Conservation (phyloP, 2,888 invertebrate species). For the Spodoptera littoralis region DNA sequence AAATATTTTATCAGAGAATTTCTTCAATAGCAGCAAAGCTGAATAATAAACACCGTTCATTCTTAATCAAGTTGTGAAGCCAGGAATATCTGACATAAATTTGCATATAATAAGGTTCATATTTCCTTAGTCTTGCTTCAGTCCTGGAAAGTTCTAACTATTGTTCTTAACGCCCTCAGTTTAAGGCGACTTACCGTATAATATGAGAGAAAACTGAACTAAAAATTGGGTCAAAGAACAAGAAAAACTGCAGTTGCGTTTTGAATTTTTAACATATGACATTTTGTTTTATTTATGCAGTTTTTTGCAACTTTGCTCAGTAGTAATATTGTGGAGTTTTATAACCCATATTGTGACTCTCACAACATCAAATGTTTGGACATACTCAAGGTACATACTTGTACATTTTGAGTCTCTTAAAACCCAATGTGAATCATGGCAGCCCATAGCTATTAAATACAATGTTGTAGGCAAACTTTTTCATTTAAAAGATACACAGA, state of each 20-base stretch:
- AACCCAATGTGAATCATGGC: too few relatives aligned
- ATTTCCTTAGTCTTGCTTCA: conserved; percentile 16
- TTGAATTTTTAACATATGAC: conserved; percentile 17
- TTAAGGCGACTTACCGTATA: conserved; percentile 30
- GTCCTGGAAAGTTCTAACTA: conserved; percentile 37
- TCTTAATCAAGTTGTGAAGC: conserved; percentile 3
- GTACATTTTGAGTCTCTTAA: too few relatives aligned
- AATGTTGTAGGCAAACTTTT: too few relatives aligned
- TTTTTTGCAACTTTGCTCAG: neutral
- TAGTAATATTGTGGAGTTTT: too few relatives aligned
- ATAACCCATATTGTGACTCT: too few relatives aligned
- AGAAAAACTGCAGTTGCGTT: conserved; percentile 35
- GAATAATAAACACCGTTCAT: neutral
- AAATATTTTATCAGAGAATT: too few relatives aligned
- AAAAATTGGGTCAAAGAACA: conserved; percentile 40
- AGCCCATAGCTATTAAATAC: too few relatives aligned
- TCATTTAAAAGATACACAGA: too few relatives aligned
- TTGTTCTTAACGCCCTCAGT: conserved; percentile 45
- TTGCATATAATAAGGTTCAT: conserved; percentile 18
- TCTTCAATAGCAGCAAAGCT: too few relatives aligned
- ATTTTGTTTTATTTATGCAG: conserved; percentile 4
- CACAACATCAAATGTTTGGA: too few relatives aligned
- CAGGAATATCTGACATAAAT: conserved; percentile 1
- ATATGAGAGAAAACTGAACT: conserved; percentile 20
- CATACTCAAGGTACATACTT: too few relatives aligned